These are phyloP conservation scores for Anagrus nilaparvatae DNA, from an alignment of 1,140 invertebrate genomes.

Conservation along the genomic window DNA sequence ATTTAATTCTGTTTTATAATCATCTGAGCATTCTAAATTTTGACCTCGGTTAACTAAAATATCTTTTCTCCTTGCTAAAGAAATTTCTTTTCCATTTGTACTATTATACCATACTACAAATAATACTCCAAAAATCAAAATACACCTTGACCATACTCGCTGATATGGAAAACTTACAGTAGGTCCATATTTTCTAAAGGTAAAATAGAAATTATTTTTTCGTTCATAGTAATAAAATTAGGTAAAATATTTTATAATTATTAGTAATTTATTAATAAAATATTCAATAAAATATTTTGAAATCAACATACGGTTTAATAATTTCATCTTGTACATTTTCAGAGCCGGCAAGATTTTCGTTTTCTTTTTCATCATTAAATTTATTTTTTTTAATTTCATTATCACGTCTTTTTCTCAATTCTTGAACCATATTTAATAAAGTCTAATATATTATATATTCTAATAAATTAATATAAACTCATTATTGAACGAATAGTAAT, in stretches of 20 bases:
- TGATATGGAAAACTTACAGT: conserved; percentile 37
- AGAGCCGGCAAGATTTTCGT: too few species aligned
- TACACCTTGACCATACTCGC: conserved; percentile 37
- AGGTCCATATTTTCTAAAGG: conserved; percentile 38
- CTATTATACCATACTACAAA: conserved; percentile 53
- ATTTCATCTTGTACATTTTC: too few species aligned
- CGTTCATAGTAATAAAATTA: background rate
- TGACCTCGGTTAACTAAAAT: conserved; percentile 46
- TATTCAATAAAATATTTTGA: too few species aligned
- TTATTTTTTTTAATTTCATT: too few species aligned
- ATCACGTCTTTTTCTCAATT: too few species aligned
- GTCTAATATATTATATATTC: too few species aligned
- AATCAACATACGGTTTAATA: too few species aligned
- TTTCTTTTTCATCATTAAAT: too few species aligned
- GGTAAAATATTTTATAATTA: background rate
- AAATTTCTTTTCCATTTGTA: conserved; percentile 47
- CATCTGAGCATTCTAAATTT: conserved; percentile 49
- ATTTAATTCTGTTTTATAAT: conserved; percentile 46
- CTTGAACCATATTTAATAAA: too few species aligned
- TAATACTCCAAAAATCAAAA: conserved; percentile 45
- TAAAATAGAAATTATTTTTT: conserved; percentile 12
- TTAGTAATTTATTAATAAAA: too few species aligned
- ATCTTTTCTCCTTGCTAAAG: conserved; percentile 53
- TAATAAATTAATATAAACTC: too few species aligned
- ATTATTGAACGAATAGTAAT: too few species aligned